A percentile compares a stretch with the other conserved stretches of the same genome.
Conservation (phyloP, 2,888 invertebrate species). For the Drosophila prostipennis region DNA sequence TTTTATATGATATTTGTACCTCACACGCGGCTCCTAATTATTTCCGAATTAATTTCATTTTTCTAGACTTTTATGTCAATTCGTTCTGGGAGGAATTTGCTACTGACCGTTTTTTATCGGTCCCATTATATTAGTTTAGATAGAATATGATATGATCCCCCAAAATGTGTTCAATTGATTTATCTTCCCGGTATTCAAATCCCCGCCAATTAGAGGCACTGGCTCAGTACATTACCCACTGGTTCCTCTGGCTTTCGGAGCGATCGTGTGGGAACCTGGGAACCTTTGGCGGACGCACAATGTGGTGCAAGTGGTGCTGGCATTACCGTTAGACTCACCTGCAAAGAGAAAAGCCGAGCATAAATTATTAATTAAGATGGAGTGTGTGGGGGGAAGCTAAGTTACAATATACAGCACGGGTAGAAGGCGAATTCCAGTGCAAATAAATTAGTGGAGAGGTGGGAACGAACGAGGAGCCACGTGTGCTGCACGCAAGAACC, state of each 20-base stretch:
- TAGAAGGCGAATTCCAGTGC: conserved; percentile 45
- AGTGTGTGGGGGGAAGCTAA: background rate
- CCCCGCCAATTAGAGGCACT: background rate
- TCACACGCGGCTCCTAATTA: too few relatives aligned
- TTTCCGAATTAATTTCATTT: too few relatives aligned
- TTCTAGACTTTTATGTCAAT: too few relatives aligned
- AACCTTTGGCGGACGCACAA: conserved; percentile 8
- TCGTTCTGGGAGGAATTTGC: too few relatives aligned
- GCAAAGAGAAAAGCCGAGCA: conserved; percentile 43
- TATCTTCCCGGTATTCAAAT: background rate
- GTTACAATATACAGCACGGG: too few relatives aligned
- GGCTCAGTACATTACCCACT: conserved; percentile 34
- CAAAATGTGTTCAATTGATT: background rate
- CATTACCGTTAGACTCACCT: conserved; percentile 69
- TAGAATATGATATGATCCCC: too few relatives aligned
- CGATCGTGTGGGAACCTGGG: conserved; percentile 10
- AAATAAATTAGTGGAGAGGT: conserved; percentile 63
- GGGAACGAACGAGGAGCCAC: conserved; percentile 35
- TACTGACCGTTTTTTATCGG: too few relatives aligned
- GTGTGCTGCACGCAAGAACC: conserved; percentile 68
- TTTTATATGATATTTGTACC: too few relatives aligned
- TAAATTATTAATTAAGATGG: conserved; percentile 71
- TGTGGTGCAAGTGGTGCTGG: conserved; percentile 4
- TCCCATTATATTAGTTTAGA: too few relatives aligned
- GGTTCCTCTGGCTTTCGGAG: conserved; percentile 1